These are phyloP conservation scores for Struthidea cinerea DNA, from an alignment of 2,113 vertebrate species.

Conservation along the genomic window DNA sequence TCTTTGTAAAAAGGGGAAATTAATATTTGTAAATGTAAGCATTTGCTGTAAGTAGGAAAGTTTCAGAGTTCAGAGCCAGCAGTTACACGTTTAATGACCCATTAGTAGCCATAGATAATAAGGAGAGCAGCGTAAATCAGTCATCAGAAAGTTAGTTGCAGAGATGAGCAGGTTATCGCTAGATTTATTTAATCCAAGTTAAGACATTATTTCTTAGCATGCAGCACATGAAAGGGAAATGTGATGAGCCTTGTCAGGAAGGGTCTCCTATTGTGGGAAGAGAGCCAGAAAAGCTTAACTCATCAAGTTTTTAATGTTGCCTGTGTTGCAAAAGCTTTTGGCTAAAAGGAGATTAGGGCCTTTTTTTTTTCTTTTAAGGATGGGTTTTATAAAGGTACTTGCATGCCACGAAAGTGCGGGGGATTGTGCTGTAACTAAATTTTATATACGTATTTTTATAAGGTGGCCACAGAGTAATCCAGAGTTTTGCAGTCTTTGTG, in stretches of 20 bases:
- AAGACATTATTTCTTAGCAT: constrained; percentile 62
- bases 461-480: background rate
- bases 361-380: background rate
- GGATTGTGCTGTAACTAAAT: background rate
- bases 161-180: constrained; percentile 55
- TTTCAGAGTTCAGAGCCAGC: constrained; percentile 44
- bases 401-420: background rate
- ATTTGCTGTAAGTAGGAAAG: constrained; percentile 11
- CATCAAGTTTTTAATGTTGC: constrained; percentile 17
- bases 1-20: background rate
- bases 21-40: constrained; percentile 6
- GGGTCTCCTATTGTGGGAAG: constrained; percentile 25
- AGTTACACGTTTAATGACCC: constrained; percentile 40
- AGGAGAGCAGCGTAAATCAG: background rate
- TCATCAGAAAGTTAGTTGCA: constrained; percentile 22
- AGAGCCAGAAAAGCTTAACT: constrained; percentile 55
- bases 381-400: background rate
- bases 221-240: constrained; percentile 50
- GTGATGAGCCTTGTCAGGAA: constrained; percentile 55
- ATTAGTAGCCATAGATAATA: constrained; percentile 39
- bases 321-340: constrained; percentile 26
- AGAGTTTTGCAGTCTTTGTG: background rate
- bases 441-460: background rate
- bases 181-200: constrained; percentile 64
- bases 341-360: background rate